Evolutionary conservation across 1,140 invertebrate genomes (phyloP), one percentile per base, ranked within the genome.

Genomic region (Muscidifurax raptorellus): DNA sequence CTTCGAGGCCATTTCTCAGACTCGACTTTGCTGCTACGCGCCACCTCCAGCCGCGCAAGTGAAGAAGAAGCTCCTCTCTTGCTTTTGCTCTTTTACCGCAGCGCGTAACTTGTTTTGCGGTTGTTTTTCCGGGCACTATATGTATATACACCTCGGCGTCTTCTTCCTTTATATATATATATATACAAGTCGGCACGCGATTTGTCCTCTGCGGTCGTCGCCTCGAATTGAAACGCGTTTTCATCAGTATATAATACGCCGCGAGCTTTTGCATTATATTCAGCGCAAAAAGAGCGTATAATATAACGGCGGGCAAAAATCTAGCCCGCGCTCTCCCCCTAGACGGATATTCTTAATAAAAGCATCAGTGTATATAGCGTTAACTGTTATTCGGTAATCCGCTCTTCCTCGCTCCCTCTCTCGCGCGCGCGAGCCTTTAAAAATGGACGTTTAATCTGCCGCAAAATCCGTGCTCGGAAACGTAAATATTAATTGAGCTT

Each of bases 401-500:
- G 6, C 18, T 59, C 52, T 47, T 13, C 5, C 52, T 59, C 52
- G n/a, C 52, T 59, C 15, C 12, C 18, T 7, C 52, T 7, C 18
- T 7, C 52, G 18, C 52, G 7, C 44, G 7, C 1, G 15, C 15
- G 52, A 59, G 52, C 22, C 18, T 80, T 67, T 59, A 67, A 67
- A 66, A 67, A 67, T 40, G 59, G 27, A 67, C 22, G 64, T 67
- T 67, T 40, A 80, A 80, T 67, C 77, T 36, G 30, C 13, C 25
- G 27, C 28, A 15, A 67, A 40, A 66, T 15, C 59, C 28, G 22
- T 22, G 47, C 32, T 28, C 36, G 15, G 72, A 78, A 40, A 66
- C 32, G 30, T 47, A 81, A 72, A 81, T 72, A 81, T 72, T 72
- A 81, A 81, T 81, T 72, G 67, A 72, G 40, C 67, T 72, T 25